phyloP scores from a whole-genome alignment of 2,888 invertebrate genomes.

The Syrista parreyssii region DNA sequence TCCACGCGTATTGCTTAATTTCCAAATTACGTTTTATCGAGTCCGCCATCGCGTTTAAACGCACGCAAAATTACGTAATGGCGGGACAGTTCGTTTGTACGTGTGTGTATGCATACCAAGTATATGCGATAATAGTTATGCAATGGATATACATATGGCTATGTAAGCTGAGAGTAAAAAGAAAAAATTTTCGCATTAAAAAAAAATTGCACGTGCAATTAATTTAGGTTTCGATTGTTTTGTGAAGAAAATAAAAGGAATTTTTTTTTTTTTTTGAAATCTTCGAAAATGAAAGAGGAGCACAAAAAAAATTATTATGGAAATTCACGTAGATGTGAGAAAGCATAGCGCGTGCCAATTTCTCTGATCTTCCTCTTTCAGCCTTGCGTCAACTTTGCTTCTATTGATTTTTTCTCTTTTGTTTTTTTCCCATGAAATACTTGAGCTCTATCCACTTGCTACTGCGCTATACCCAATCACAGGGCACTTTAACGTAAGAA shows the following conservation, averaged over 20 bases:
- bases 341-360: neutral
- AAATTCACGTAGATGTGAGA: neutral
- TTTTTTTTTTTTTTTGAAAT: neutral
- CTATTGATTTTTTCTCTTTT: neutral
- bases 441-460: neutral
- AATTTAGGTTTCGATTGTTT: neutral
- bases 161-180: neutral
- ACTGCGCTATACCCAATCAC: neutral
- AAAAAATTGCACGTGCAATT: neutral
- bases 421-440: neutral
- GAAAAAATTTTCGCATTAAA: neutral
- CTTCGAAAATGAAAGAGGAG: neutral
- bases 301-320: neutral
- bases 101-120: too few species aligned
- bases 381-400: neutral
- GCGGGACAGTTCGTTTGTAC: neutral
- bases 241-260: neutral
- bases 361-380: neutral
- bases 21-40: neutral
- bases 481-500: neutral
- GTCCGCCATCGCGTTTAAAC: too few species aligned
- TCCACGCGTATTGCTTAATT: neutral
- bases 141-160: too few species aligned
- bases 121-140: too few species aligned
- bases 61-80: neutral